phyloP scores from a whole-genome alignment of 2,888 invertebrate species.

The Brachylomia viminalis region DNA sequence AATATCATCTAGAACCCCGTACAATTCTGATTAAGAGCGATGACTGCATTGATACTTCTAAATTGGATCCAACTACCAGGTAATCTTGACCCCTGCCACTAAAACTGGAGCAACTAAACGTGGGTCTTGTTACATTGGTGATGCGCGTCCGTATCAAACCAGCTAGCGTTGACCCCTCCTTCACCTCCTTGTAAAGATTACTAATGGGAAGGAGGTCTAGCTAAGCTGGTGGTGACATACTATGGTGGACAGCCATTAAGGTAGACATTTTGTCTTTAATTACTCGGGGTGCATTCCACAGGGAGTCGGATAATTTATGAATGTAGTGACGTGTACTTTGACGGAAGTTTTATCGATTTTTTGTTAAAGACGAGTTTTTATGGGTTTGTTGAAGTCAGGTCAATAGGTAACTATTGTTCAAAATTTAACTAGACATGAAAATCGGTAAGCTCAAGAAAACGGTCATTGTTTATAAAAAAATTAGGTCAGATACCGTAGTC shows the following conservation, averaged over 20 bases:
- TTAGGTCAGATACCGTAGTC: too few relatives aligned
- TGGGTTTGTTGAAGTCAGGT: background rate
- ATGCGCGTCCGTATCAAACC: background rate
- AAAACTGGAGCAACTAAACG: background rate
- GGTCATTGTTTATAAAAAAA: too few relatives aligned
- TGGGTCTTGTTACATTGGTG: conserved; percentile 26
- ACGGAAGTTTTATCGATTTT: conserved; percentile 1
- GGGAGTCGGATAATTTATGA: conserved; percentile 58
- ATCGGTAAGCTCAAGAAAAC: too few relatives aligned
- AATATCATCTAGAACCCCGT: conserved; percentile 36
- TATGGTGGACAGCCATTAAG: conserved; percentile 64
- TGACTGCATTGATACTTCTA: conserved; percentile 47
- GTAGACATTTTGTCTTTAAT: conserved; percentile 66
- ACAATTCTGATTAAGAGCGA: conserved; percentile 43
- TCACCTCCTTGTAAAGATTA: background rate
- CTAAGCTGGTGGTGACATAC: conserved; percentile 12
- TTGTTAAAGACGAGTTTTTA: background rate
- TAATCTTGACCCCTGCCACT: conserved; percentile 20
- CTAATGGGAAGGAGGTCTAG: conserved; percentile 6
- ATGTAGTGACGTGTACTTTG: conserved; percentile 34
- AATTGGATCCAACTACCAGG: conserved; percentile 24
- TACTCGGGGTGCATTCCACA: conserved; percentile 63
- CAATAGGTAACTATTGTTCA: background rate
- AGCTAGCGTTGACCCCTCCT: background rate
- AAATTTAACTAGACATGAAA: background rate